Evolutionary conservation across 2,113 vertebrate species (phyloP).

Genomic region (Ceyx margarethae): DNA sequence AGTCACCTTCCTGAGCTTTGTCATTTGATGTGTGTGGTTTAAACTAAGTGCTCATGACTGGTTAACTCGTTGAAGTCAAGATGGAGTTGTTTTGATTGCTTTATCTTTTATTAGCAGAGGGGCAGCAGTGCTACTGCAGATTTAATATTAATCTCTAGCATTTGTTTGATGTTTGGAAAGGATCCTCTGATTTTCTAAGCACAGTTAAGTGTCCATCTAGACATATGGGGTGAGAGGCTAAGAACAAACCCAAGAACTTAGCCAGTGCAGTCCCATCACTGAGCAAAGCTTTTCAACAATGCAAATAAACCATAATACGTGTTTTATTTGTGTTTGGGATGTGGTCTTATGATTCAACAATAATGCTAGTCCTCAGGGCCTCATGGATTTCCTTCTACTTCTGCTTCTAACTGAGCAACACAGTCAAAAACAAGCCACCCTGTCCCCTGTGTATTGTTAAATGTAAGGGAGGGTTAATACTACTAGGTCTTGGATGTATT

Average conservation of each 20-base stretch:
- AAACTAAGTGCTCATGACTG: background rate
- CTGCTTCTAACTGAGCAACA: background rate
- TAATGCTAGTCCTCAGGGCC: background rate
- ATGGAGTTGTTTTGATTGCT: background rate
- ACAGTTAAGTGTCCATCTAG: background rate
- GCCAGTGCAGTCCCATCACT: fast-evolving
- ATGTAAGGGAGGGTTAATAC: background rate
- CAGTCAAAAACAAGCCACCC: background rate
- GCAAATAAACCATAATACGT: background rate
- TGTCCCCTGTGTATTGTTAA: background rate
- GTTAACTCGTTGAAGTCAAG: background rate
- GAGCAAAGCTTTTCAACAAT: background rate
- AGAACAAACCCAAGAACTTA: background rate
- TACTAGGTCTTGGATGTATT: background rate
- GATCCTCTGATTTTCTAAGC: background rate
- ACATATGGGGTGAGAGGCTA: fast-evolving
- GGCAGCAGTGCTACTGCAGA: fast-evolving
- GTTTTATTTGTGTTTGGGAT: fast-evolving
- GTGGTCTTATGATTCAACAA: background rate
- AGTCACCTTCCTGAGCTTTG: background rate
- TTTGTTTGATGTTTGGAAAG: background rate
- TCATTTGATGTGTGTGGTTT: background rate
- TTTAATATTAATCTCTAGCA: background rate
- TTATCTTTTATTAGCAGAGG: background rate
- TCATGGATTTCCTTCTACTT: background rate